phyloP scores from a whole-genome alignment of 2,797 vertebrate species.

The Rhinella marina region DNA sequence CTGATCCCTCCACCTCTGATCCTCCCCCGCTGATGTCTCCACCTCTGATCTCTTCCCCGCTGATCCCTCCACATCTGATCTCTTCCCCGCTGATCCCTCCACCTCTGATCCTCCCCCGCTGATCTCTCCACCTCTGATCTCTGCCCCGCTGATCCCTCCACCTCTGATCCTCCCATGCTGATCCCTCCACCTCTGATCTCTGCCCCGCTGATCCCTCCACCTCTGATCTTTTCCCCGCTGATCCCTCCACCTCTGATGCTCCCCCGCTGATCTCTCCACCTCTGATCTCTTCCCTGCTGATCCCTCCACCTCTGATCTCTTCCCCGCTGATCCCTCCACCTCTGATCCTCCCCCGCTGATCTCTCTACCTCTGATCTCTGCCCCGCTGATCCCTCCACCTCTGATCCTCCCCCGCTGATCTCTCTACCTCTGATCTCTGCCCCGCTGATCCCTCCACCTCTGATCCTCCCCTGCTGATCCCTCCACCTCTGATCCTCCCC shows the following conservation, averaged over 20 bases:
- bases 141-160: slow-evolving; percentile 33
- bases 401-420: too few relatives aligned
- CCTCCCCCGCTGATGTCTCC: background rate
- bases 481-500: background rate
- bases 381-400: too few relatives aligned
- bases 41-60: too few relatives aligned
- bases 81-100: background rate
- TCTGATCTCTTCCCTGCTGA: slow-evolving; percentile 39
- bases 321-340: background rate
- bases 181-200: background rate
- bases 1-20: background rate
- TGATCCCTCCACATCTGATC: too few relatives aligned
- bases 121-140: too few relatives aligned
- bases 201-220: background rate
- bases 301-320: too few relatives aligned
- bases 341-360: background rate
- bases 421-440: too few relatives aligned
- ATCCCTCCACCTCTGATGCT: slow-evolving; percentile 11
- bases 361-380: too few relatives aligned
- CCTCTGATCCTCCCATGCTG: too few relatives aligned
- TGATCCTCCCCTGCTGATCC: too few relatives aligned
- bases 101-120: too few relatives aligned
- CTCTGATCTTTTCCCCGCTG: background rate
- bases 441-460: slow-evolving; percentile 32
- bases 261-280: background rate